Evolutionary conservation across 2,888 invertebrate genomes (phyloP).

Genomic region (Acanthacorydalis orientalis): DNA sequence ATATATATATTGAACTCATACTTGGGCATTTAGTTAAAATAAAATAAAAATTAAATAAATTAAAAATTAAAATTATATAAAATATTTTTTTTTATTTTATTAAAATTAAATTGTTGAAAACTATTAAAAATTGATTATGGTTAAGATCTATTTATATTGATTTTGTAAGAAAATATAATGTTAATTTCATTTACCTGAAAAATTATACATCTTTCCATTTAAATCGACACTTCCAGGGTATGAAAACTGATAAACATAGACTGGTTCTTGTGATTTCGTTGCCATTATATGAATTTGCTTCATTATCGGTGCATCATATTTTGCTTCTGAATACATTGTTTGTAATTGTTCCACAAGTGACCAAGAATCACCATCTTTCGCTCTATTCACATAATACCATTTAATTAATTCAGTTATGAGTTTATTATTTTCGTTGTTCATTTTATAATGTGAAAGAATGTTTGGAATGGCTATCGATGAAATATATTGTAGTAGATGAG

Average conservation of each 20-base stretch:
- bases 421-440: conserved; percentile 16
- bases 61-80: too few relatives aligned
- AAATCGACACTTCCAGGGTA: conserved; percentile 30
- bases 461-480: conserved; percentile 40
- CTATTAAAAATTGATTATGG: too few relatives aligned
- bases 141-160: too few relatives aligned
- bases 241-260: conserved; percentile 39
- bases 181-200: too few relatives aligned
- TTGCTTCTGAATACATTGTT: conserved; percentile 38
- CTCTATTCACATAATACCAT: conserved; percentile 36
- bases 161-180: too few relatives aligned
- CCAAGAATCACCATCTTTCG: conserved; percentile 22
- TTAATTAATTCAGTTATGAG: conserved; percentile 28
- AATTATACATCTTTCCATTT: conserved; percentile 28
- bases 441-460: conserved; percentile 29
- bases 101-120: too few relatives aligned
- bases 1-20: too few relatives aligned
- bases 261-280: conserved; percentile 23
- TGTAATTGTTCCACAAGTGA: conserved; percentile 30
- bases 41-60: too few relatives aligned
- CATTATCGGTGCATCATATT: conserved; percentile 36
- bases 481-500: conserved; percentile 36
- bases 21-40: too few relatives aligned
- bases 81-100: too few relatives aligned
- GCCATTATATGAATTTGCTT: conserved; percentile 32